phyloP scores from a whole-genome alignment of 2,888 invertebrate species.

The Dicycla oo region DNA sequence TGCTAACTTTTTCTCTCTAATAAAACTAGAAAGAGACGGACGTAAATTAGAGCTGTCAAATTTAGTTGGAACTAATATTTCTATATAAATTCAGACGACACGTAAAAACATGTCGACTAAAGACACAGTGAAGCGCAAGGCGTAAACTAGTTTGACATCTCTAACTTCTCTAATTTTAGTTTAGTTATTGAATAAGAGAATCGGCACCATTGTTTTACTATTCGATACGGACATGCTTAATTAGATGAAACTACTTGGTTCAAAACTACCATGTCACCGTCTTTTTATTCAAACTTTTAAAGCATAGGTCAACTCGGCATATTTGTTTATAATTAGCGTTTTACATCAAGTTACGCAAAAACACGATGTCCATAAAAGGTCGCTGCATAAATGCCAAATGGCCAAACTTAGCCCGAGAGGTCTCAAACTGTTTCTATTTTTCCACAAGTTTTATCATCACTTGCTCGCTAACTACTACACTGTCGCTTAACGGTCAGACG shows the following conservation, averaged over 20 bases:
- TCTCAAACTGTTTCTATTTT: slow-evolving; percentile 43
- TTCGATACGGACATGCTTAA: slow-evolving; percentile 6
- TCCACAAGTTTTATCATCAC: slow-evolving; percentile 62
- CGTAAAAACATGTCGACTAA: too few relatives aligned
- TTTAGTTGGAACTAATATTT: too few relatives aligned
- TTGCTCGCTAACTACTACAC: slow-evolving; percentile 67
- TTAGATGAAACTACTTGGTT: slow-evolving; percentile 7
- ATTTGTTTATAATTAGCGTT: slow-evolving; percentile 58
- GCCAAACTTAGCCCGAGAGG: slow-evolving; percentile 69
- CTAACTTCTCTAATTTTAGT: too few relatives aligned
- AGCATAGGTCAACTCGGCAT: slow-evolving; percentile 20
- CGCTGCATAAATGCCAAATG: slow-evolving; percentile 75
- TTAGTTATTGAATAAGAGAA: too few relatives aligned
- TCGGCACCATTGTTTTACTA: slow-evolving; percentile 49
- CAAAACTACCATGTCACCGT: slow-evolving; percentile 6
- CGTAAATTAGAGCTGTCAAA: too few relatives aligned
- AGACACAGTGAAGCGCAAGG: too few relatives aligned
- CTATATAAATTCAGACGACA: too few relatives aligned
- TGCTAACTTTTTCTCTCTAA: too few relatives aligned
- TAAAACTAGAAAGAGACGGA: too few relatives aligned
- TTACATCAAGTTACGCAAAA: slow-evolving; percentile 76
- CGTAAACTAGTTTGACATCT: too few relatives aligned
- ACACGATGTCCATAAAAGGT: slow-evolving; percentile 77
- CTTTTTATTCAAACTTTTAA: slow-evolving; percentile 22
- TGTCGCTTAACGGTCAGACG: slow-evolving; percentile 48